These are phyloP conservation scores for Lamprotornis superbus DNA, from an alignment of 2,113 vertebrate species.

Conservation along the genomic window DNA sequence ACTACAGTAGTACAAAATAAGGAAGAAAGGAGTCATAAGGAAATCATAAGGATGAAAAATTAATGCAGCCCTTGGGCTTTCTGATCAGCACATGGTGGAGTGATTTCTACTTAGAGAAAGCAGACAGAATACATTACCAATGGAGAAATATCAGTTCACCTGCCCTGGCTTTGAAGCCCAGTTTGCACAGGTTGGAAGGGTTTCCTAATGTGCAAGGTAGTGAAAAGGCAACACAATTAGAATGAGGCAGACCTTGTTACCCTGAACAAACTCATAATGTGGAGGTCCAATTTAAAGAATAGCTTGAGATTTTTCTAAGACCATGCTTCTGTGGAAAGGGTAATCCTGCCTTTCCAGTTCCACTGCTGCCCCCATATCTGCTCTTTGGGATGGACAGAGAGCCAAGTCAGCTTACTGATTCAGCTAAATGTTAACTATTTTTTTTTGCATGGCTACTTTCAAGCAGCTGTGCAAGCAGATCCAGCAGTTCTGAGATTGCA, in stretches of 20 bases:
- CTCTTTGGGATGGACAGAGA: not conserved
- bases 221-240: not conserved
- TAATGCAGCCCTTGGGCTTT: not conserved
- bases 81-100: not conserved
- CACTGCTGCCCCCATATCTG: not conserved
- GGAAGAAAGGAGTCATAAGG: no score
- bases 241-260: not conserved
- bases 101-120: not conserved
- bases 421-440: not conserved
- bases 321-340: not conserved
- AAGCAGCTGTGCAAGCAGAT: not conserved
- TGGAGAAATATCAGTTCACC: not conserved
- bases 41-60: not conserved
- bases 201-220: not conserved
- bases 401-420: not conserved
- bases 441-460: not conserved
- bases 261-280: not conserved
- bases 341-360: not conserved
- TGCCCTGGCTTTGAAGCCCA: not conserved
- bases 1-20: not conserved
- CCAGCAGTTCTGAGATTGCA: not conserved
- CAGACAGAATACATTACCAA: not conserved
- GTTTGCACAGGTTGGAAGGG: not conserved
- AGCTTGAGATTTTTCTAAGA: not conserved
- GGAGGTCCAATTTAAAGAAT: not conserved